These are phyloP conservation scores for Vanessa cardui DNA, from an alignment of 2,888 invertebrate species.

Conservation along the genomic window DNA sequence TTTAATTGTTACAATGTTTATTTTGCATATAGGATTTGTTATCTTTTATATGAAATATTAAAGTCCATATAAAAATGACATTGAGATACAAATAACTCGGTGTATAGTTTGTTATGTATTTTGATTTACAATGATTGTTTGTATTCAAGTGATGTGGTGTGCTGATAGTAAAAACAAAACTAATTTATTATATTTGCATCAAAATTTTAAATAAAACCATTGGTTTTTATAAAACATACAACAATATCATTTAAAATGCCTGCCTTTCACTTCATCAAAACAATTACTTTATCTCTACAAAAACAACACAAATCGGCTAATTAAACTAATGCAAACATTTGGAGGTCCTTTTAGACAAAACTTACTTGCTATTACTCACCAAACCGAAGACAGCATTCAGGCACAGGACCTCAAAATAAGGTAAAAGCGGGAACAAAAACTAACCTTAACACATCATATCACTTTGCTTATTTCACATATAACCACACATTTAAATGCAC, in stretches of 20 bases:
- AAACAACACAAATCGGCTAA: background rate
- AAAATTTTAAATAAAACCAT: background rate
- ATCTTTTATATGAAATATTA: no score
- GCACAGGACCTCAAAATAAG: slow-evolving; percentile 51
- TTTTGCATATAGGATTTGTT: no score
- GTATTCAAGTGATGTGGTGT: background rate
- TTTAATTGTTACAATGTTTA: no score
- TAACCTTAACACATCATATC: slow-evolving; percentile 71
- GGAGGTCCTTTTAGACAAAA: slow-evolving; percentile 63
- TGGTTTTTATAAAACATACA: slow-evolving; percentile 27
- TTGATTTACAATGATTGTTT: background rate
- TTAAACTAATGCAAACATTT: slow-evolving; percentile 42
- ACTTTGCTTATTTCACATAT: slow-evolving; percentile 42
- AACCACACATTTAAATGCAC: slow-evolving; percentile 30
- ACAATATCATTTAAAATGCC: slow-evolving; percentile 31
- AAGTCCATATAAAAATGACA: no score
- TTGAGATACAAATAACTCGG: no score
- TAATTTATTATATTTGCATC: background rate
- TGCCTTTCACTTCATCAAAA: slow-evolving; percentile 40
- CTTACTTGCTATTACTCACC: slow-evolving; percentile 79
- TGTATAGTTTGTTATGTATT: no score
- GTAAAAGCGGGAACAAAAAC: slow-evolving; percentile 77
- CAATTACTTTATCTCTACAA: slow-evolving; percentile 25
- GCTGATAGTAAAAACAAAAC: background rate
- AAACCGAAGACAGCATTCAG: slow-evolving; percentile 63